Evolutionary conservation across 1,140 invertebrate genomes (phyloP).

Genomic region (Pachyrhynchus sulphureomaculatus): DNA sequence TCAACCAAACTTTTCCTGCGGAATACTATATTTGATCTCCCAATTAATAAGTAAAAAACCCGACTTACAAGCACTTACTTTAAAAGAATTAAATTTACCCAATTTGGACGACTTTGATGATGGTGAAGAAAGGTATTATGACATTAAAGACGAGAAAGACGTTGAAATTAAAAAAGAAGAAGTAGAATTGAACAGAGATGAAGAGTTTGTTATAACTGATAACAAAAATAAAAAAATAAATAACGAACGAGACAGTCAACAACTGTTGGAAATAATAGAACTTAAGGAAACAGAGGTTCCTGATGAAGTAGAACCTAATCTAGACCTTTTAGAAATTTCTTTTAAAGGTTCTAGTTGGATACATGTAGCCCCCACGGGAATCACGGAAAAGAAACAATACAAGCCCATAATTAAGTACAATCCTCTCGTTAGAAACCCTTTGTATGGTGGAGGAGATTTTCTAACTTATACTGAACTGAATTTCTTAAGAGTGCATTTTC

Average conservation of each 20-base stretch:
- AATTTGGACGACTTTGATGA: conserved; percentile 44
- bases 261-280: conserved; percentile 11
- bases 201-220: neutral
- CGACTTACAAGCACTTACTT: conserved; percentile 36
- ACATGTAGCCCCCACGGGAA: conserved; percentile 31
- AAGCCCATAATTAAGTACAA: conserved; percentile 60
- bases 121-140: conserved; percentile 57
- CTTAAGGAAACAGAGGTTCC: conserved; percentile 33
- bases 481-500: conserved; percentile 74
- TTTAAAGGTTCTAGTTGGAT: conserved; percentile 38
- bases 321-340: conserved; percentile 7
- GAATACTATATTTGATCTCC: conserved; percentile 77
- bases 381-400: conserved; percentile 11
- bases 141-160: conserved; percentile 49
- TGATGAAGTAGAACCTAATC: conserved; percentile 34
- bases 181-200: neutral
- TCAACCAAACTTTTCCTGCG: conserved; percentile 68
- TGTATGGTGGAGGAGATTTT: conserved; percentile 73
- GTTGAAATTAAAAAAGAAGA: conserved; percentile 18
- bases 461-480: conserved; percentile 72
- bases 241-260: neutral
- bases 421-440: conserved; percentile 77
- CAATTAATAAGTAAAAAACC: conserved; percentile 58
- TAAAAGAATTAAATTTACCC: conserved; percentile 28
- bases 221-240: neutral